A percentile compares a stretch with the other conserved stretches of the same genome.
phyloP scores from a whole-genome alignment of 2,113 vertebrate species.

The Brienomyrus longianalis region DNA sequence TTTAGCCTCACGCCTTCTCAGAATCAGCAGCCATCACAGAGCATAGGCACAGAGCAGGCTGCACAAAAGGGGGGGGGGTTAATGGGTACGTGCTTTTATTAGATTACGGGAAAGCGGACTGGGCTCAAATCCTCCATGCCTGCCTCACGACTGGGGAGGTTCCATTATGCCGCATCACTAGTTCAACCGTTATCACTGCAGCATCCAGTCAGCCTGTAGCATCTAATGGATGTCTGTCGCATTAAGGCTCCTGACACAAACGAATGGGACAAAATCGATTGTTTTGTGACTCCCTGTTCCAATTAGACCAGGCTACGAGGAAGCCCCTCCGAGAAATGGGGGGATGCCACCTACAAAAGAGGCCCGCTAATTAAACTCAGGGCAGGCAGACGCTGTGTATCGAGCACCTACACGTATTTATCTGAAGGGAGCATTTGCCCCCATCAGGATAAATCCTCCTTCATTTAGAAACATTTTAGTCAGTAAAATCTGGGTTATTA shows the following conservation, averaged over 20 bases:
- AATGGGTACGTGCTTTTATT: conserved; percentile 25
- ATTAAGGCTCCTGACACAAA: conserved; percentile 4
- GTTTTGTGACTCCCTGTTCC: neutral
- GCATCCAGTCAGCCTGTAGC: neutral
- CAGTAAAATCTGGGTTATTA: neutral
- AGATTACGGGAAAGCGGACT: conserved; percentile 33
- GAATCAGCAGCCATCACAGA: conserved; percentile 9
- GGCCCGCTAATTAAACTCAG: neutral
- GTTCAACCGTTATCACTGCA: neutral
- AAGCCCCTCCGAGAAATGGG: neutral
- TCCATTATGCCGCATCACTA: neutral
- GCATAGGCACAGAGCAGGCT: conserved; percentile 18
- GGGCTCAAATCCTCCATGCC: conserved; percentile 29
- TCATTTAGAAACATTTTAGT: neutral
- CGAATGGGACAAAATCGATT: neutral
- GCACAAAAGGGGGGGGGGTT: conserved; percentile 18
- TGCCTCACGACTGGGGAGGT: neutral
- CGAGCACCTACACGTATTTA: neutral
- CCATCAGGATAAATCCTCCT: neutral
- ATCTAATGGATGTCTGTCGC: neutral
- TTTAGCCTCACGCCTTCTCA: neutral
- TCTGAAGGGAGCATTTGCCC: neutral
- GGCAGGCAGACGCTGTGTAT: neutral
- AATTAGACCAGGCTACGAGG: neutral
- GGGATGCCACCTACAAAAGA: neutral